A percentile compares a stretch with the other conserved stretches of the same genome.
Evolutionary conservation across 2,797 vertebrate species (phyloP).

Genomic region (Harpagifer antarcticus): DNA sequence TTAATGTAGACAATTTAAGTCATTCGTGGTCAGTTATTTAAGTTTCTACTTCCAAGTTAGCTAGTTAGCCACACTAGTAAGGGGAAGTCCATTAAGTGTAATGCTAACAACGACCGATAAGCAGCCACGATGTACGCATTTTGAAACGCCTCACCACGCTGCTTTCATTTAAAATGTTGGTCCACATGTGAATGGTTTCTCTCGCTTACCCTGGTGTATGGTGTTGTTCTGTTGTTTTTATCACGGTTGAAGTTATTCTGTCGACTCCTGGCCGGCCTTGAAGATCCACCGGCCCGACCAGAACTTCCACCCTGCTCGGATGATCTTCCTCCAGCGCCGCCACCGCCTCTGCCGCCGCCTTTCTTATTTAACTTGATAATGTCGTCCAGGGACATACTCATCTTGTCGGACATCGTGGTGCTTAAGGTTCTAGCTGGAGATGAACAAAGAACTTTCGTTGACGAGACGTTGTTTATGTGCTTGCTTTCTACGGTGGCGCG

Average conservation of each 20-base stretch:
- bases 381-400: constrained; percentile 95
- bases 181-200: not conserved
- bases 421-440: rapidly evolving
- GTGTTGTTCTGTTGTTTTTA: constrained; percentile 86
- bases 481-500: constrained; percentile 46
- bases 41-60: not conserved
- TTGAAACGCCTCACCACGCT: not conserved
- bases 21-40: not conserved
- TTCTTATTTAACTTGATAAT: constrained; percentile 92
- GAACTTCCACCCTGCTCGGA: constrained; percentile 77
- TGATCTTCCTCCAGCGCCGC: constrained; percentile 80
- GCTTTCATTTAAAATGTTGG: not conserved
- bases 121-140: not conserved
- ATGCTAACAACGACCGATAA: not conserved
- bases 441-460: constrained; percentile 45
- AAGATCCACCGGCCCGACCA: constrained; percentile 83
- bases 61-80: no score
- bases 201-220: constrained; percentile 89
- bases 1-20: no score
- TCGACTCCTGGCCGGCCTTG: constrained; percentile 75
- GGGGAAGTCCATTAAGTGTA: not conserved
- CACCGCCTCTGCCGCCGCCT: constrained; percentile 85
- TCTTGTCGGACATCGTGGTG: constrained; percentile 89
- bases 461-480: constrained; percentile 13
- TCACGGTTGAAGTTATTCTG: constrained; percentile 78